These are phyloP conservation scores for Hyles lineata DNA, from an alignment of 2,888 invertebrate genomes.

Conservation along the genomic window DNA sequence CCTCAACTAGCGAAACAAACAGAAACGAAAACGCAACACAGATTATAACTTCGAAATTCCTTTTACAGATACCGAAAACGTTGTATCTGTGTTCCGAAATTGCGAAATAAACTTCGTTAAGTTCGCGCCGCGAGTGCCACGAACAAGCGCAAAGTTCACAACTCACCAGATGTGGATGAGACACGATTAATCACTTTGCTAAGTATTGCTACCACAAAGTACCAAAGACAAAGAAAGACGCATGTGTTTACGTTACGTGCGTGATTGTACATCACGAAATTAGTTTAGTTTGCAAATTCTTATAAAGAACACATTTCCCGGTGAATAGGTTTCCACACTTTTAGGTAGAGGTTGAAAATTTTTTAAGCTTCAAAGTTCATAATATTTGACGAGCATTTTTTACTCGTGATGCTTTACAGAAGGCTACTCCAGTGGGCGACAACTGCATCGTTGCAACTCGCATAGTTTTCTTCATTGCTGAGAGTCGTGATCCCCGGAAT, in stretches of 20 bases:
- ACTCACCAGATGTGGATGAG: conserved; percentile 58
- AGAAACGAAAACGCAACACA: neutral
- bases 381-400: no score
- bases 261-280: neutral
- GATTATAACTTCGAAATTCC: neutral
- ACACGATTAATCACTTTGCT: conserved; percentile 59
- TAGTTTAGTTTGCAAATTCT: neutral
- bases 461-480: neutral
- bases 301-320: neutral
- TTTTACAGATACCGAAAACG: conserved; percentile 25
- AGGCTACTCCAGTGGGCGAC: no score
- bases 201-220: conserved; percentile 37
- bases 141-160: conserved; percentile 57
- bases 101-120: conserved; percentile 53
- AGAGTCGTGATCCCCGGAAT: neutral
- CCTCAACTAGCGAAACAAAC: no score
- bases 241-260: neutral
- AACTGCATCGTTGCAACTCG: no score
- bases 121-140: conserved; percentile 50
- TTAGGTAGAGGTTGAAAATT: no score
- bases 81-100: conserved; percentile 36
- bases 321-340: no score
- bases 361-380: no score
- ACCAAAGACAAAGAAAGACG: conserved; percentile 23
- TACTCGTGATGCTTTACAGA: no score